Conservation (phyloP, 2,797 vertebrate species). For the Siniperca scherzeri region DNA sequence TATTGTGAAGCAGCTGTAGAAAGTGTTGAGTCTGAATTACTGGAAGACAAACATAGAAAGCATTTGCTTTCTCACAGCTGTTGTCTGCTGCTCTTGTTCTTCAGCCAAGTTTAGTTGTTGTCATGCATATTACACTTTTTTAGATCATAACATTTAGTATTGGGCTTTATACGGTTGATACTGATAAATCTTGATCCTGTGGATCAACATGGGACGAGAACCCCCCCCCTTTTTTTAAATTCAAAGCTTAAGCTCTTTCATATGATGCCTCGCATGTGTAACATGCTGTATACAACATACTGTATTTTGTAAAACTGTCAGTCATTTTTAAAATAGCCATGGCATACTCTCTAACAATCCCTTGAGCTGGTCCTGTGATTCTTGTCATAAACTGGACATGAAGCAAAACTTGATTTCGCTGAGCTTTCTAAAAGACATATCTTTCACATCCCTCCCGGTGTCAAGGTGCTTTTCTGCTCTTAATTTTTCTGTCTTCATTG, state of each 20-base stretch:
- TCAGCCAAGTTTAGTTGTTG: constrained; percentile 23
- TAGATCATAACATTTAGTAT: background rate
- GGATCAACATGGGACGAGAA: background rate
- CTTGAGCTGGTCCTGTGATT: background rate
- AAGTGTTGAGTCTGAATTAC: constrained; percentile 66
- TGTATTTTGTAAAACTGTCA: background rate
- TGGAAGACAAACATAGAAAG: constrained; percentile 57
- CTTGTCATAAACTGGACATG: constrained; percentile 15
- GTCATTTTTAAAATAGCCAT: background rate
- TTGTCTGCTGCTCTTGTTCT: constrained; percentile 48
- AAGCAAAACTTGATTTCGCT: constrained; percentile 26
- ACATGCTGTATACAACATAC: background rate
- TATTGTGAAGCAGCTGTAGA: constrained; percentile 69
- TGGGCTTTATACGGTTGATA: background rate
- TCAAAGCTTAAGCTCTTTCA: background rate
- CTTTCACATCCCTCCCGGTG: constrained; percentile 11
- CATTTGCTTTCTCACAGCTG: constrained; percentile 69
- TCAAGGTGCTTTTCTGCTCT: constrained; percentile 31
- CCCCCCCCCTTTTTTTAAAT: background rate
- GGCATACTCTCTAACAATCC: background rate
- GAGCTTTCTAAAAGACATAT: constrained; percentile 31
- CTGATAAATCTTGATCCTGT: background rate
- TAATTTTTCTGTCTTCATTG: constrained; percentile 40
- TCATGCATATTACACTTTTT: constrained; percentile 18
- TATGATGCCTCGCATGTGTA: background rate